Evolutionary conservation across 2,888 invertebrate species (phyloP).

Genomic region (Liopterus haemorrhoidalis): DNA sequence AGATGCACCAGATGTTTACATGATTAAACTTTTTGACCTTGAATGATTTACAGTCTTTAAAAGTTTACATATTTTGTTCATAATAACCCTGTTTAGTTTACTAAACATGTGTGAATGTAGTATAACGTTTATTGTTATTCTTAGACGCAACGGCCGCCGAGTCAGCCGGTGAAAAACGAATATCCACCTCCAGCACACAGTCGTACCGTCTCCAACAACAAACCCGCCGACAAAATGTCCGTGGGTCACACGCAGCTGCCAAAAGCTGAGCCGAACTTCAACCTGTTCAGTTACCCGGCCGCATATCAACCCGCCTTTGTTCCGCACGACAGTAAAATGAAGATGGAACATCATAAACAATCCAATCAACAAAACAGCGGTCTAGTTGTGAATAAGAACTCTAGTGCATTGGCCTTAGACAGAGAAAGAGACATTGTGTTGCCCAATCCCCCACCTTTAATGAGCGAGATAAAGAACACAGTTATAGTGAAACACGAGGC

Average conservation of each 20-base stretch:
- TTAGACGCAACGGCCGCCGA: constrained; percentile 38
- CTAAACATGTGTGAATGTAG: not conserved
- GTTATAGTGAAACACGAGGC: constrained; percentile 76
- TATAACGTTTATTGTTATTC: constrained; percentile 9
- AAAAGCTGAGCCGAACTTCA: constrained; percentile 60
- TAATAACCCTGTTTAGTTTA: too few species aligned
- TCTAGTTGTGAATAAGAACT: constrained; percentile 43
- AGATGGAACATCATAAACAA: constrained; percentile 49
- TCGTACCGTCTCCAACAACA: constrained; percentile 36
- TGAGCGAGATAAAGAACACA: constrained; percentile 61
- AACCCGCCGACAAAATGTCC: constrained; percentile 38
- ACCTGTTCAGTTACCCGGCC: constrained; percentile 60
- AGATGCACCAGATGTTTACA: too few species aligned
- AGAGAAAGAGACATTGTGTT: constrained; percentile 43
- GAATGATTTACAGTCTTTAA: too few species aligned
- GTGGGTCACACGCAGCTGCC: constrained; percentile 41
- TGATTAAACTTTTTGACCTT: too few species aligned
- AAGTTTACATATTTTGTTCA: too few species aligned
- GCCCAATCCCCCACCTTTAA: constrained; percentile 61
- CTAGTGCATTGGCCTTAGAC: constrained; percentile 34
- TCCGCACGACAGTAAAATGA: constrained; percentile 56
- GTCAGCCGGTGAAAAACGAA: constrained; percentile 45
- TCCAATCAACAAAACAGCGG: constrained; percentile 36
- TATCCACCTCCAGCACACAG: constrained; percentile 49
- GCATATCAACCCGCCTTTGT: constrained; percentile 49